These are phyloP conservation scores for Sus cebifrons DNA, from an alignment of 2,797 vertebrate genomes.

Conservation along the genomic window DNA sequence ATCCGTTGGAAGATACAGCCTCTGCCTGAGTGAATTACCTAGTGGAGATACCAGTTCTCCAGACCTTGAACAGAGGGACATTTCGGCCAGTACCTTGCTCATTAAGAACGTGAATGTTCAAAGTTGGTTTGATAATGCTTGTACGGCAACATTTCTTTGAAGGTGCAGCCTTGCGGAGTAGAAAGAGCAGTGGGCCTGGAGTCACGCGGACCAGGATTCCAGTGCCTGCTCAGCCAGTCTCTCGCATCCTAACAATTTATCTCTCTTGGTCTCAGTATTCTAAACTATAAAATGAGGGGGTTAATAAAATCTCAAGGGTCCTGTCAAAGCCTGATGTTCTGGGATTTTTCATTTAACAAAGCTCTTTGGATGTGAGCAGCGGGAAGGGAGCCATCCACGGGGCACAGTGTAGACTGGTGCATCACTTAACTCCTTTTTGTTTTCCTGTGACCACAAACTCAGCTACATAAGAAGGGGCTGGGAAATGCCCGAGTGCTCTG, in stretches of 20 bases:
- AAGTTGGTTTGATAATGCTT: neutral
- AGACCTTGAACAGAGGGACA: neutral
- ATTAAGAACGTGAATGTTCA: neutral
- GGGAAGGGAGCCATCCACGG: neutral
- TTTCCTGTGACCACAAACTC: neutral
- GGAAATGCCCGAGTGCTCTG: neutral
- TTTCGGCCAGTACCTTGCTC: neutral
- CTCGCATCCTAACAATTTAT: neutral
- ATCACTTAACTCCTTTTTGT: neutral
- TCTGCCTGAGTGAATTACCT: neutral
- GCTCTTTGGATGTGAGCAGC: neutral
- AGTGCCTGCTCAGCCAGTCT: neutral
- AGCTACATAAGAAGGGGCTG: neutral
- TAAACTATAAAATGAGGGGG: conserved; percentile 24
- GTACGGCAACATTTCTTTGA: neutral
- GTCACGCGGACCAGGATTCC: neutral
- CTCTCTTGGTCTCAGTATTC: neutral
- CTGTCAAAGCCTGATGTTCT: conserved; percentile 23
- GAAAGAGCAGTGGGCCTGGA: neutral
- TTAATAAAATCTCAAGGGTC: conserved; percentile 59
- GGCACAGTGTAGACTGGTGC: neutral
- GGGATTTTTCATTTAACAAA: conserved; percentile 10
- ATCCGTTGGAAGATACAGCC: neutral
- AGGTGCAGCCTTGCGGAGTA: neutral
- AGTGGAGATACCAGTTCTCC: neutral